Conservation (phyloP, 2,888 invertebrate species). For the Troglohyphantes excavatus region DNA sequence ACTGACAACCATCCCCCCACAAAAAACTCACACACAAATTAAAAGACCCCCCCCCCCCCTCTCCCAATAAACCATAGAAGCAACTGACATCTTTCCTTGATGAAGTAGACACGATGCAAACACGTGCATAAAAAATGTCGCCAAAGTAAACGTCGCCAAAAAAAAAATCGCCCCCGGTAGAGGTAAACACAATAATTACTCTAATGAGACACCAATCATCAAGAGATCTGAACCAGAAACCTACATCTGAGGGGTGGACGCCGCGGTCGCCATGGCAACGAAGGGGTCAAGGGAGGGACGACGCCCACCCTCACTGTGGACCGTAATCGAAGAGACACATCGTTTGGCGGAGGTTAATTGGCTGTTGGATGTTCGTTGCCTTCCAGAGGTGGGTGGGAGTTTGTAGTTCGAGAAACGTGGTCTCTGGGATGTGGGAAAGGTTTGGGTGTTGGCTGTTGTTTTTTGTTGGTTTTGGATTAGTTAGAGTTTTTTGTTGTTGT, state of each 20-base stretch:
- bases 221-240: constrained; percentile 48
- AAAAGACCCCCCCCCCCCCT: neutral
- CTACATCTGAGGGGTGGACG: constrained; percentile 29
- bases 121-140: constrained; percentile 12
- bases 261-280: constrained; percentile 21
- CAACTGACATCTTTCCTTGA: neutral
- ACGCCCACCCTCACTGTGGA: constrained; percentile 43
- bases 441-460: neutral
- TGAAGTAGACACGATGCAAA: constrained; percentile 8
- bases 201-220: constrained; percentile 55
- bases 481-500: no score
- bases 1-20: no score
- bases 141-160: neutral
- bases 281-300: constrained; percentile 46
- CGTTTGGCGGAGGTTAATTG: constrained; percentile 14
- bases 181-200: constrained; percentile 64
- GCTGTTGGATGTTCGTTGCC: neutral
- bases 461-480: neutral
- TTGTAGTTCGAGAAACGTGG: neutral
- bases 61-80: neutral
- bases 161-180: constrained; percentile 14
- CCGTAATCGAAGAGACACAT: constrained; percentile 33
- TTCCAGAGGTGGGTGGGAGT: neutral
- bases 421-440: neutral
- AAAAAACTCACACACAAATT: neutral